phyloP scores from a whole-genome alignment of 2,113 vertebrate genomes.

The Burhinus bistriatus region DNA sequence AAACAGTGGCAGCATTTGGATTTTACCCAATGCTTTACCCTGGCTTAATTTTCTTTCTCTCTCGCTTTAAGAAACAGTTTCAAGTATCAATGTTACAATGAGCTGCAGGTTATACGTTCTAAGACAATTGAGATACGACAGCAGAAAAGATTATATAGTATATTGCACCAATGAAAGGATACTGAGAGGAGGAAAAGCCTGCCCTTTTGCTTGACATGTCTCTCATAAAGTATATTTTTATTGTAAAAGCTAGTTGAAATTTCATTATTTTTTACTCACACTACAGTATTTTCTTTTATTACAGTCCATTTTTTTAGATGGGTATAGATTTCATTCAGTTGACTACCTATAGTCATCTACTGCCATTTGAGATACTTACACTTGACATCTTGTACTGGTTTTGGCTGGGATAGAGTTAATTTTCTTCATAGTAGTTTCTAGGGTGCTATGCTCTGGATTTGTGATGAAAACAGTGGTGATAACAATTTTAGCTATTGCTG shows the following conservation, averaged over 20 bases:
- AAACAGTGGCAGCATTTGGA: constrained; percentile 17
- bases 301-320: background rate
- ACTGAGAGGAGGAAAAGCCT: constrained; percentile 26
- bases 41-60: constrained; percentile 12
- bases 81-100: constrained; percentile 43
- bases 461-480: background rate
- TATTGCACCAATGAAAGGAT: constrained; percentile 52
- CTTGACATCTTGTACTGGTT: background rate
- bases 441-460: background rate
- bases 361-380: background rate
- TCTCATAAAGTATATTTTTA: constrained; percentile 44
- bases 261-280: background rate
- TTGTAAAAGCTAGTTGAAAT: constrained; percentile 55
- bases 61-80: background rate
- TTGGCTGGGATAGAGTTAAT: background rate
- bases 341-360: background rate
- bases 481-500: background rate
- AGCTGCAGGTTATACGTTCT: constrained; percentile 60
- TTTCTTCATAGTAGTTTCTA: background rate
- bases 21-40: constrained; percentile 51
- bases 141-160: constrained; percentile 51
- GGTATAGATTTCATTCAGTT: background rate
- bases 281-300: background rate
- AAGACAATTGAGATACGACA: constrained; percentile 20
- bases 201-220: constrained; percentile 20